Percentiles rank a stretch among this genome's conserved stretches.
Evolutionary conservation across 2,888 invertebrate genomes (phyloP).

Genomic region (Philaethria dido): DNA sequence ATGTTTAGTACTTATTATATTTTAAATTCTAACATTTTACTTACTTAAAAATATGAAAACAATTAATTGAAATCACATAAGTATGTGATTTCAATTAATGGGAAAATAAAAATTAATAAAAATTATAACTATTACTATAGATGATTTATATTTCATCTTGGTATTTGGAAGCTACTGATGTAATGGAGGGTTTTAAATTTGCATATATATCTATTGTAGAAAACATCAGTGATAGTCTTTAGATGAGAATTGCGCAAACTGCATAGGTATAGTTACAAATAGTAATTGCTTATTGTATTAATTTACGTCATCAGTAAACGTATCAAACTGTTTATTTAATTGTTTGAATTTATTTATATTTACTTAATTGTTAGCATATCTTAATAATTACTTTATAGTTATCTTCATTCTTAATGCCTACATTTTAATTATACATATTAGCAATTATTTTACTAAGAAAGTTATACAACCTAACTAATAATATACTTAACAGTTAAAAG

Average conservation of each 20-base stretch:
- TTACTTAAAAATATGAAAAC: not conserved
- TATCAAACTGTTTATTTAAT: not conserved
- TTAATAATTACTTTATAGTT: too few relatives aligned
- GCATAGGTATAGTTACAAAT: not conserved
- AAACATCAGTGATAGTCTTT: slow-evolving; percentile 6
- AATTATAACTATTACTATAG: too few relatives aligned
- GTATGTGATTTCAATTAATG: too few relatives aligned
- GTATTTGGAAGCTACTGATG: too few relatives aligned
- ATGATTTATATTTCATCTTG: too few relatives aligned
- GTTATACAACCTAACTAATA: slow-evolving; percentile 38
- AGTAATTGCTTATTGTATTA: slow-evolving; percentile 12
- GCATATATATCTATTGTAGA: not conserved
- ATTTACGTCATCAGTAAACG: not conserved
- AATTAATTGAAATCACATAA: too few relatives aligned
- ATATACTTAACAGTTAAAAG: slow-evolving; percentile 33
- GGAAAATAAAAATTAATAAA: too few relatives aligned
- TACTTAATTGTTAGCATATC: too few relatives aligned
- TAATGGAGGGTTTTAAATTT: not conserved
- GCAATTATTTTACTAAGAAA: too few relatives aligned
- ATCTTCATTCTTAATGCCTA: too few relatives aligned
- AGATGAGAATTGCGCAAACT: slow-evolving; percentile 7
- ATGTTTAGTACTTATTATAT: not conserved
- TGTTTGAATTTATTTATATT: too few relatives aligned
- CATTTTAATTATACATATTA: too few relatives aligned
- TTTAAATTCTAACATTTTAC: not conserved